Evolutionary conservation across 2,797 vertebrate species (phyloP).

Genomic region (Triplophysa bombifrons): DNA sequence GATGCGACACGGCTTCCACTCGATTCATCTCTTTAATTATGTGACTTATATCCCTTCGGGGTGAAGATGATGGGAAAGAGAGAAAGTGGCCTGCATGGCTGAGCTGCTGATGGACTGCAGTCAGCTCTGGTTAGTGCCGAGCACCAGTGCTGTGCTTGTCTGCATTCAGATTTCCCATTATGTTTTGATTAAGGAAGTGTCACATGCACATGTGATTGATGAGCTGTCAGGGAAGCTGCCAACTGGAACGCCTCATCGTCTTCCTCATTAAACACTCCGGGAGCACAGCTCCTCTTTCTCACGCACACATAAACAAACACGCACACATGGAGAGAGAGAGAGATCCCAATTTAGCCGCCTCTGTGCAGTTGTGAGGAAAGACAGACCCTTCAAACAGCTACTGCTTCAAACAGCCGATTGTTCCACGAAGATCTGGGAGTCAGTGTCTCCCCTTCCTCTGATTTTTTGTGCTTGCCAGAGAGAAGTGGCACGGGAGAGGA

Average conservation of each 20-base stretch:
- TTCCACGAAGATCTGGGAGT: constrained; percentile 47
- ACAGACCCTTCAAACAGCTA: constrained; percentile 15
- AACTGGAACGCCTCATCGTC: constrained; percentile 55
- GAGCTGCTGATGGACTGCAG: constrained; percentile 36
- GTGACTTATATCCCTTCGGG: constrained; percentile 21
- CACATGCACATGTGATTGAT: constrained; percentile 64
- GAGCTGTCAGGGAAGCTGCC: constrained; percentile 61
- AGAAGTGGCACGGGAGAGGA: constrained; percentile 33
- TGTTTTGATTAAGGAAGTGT: constrained; percentile 64
- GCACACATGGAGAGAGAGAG: constrained; percentile 24
- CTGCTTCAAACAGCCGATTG: constrained; percentile 62
- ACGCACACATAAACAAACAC: constrained; percentile 35
- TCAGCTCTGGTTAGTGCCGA: constrained; percentile 18
- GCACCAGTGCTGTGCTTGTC: not conserved
- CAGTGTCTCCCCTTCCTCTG: constrained; percentile 30
- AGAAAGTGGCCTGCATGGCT: constrained; percentile 23
- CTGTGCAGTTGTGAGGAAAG: constrained; percentile 22
- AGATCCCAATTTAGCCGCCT: constrained; percentile 44
- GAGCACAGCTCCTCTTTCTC: constrained; percentile 39
- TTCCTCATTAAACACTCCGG: constrained; percentile 53
- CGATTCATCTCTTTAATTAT: constrained; percentile 37
- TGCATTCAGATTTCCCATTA: constrained; percentile 47
- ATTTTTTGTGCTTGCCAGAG: constrained; percentile 5
- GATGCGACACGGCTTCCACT: not conserved
- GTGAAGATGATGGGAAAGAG: constrained; percentile 7